Evolutionary conservation across 2,113 vertebrate genomes (phyloP), one percentile per base, ranked within the genome.

Genomic region (Notechis scutatus): DNA sequence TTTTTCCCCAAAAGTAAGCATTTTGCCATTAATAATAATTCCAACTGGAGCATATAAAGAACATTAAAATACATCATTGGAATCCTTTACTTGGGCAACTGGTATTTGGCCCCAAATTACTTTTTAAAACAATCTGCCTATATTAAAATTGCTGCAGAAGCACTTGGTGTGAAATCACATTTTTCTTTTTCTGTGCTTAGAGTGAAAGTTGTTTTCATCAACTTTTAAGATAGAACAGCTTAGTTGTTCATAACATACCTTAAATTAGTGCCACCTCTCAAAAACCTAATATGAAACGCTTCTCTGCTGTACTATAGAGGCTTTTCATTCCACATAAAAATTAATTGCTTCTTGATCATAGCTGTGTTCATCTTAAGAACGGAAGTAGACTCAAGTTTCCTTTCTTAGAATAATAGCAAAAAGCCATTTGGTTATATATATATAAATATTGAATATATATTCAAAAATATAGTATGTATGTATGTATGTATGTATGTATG

Each of bases 261-360:
- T 74, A 93, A 93, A 90, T 93, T 93, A 93, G 42, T 56, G 26
- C 90, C 74, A 90, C 69, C 61, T 29, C 92, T 93, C 88, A 93
- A 29, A 9, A 90, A 64, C 45, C 34, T 86, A 90, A 87, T 93
- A 39, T 86, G 81, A 56, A 61, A 90, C 39, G 74, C 55, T 93
- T 52, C 74, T 86, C 61, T 61, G 34, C 88, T 86, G 10, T 87
- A 39, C 15, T 85, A 52, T 18, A 50, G 54, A 90, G 85, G 45
- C 59, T 90, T 93, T 90, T 39, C 74, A 90, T 86, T 90, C 55
- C 47, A 90, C 42, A 86, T 1, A 34, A 90, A 47, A 87, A 93
- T 42, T 86, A 93, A 93, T 93, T 93, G 88, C 88, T 90, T 93
- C 74, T 18, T 90, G 55, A 90, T 87, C 90, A 90, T 54, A 56